A percentile compares a stretch with the other conserved stretches of the same genome.
These are phyloP conservation scores for Drosophila navojoa DNA, from an alignment of 1,140 invertebrate genomes.

Conservation along the genomic window DNA sequence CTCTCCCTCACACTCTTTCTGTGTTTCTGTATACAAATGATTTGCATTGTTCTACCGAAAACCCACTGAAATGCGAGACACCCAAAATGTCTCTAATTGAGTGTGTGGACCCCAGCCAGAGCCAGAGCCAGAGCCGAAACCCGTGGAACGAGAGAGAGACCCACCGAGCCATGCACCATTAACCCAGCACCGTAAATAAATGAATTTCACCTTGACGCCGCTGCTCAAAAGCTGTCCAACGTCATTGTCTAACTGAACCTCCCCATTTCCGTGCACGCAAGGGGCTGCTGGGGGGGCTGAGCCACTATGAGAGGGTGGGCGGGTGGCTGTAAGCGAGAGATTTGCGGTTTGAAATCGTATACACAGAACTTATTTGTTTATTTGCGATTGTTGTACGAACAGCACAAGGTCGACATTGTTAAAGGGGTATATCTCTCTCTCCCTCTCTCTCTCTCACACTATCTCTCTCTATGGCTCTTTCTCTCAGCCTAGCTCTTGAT, in stretches of 20 bases:
- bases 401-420: constrained; percentile 43
- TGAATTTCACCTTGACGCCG: constrained; percentile 77
- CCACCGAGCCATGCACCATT: constrained; percentile 55
- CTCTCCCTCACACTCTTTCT: constrained; percentile 15
- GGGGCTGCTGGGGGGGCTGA: neutral
- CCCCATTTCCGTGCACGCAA: too few relatives aligned
- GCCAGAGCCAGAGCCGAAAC: neutral
- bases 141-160: neutral
- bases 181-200: constrained; percentile 72
- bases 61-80: constrained; percentile 17
- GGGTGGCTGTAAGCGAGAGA: constrained; percentile 39
- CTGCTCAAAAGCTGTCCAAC: constrained; percentile 65
- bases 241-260: constrained; percentile 56
- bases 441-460: neutral
- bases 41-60: constrained; percentile 38
- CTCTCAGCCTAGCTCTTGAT: neutral
- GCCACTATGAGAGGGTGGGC: neutral
- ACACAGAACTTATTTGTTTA: constrained; percentile 13
- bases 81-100: constrained; percentile 18
- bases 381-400: constrained; percentile 17
- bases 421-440: neutral
- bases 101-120: constrained; percentile 16
- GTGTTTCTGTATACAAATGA: constrained; percentile 34
- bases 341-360: constrained; percentile 53
- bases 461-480: neutral